Conservation (phyloP, 2,797 vertebrate genomes). For the Acridotheres tristis region DNA sequence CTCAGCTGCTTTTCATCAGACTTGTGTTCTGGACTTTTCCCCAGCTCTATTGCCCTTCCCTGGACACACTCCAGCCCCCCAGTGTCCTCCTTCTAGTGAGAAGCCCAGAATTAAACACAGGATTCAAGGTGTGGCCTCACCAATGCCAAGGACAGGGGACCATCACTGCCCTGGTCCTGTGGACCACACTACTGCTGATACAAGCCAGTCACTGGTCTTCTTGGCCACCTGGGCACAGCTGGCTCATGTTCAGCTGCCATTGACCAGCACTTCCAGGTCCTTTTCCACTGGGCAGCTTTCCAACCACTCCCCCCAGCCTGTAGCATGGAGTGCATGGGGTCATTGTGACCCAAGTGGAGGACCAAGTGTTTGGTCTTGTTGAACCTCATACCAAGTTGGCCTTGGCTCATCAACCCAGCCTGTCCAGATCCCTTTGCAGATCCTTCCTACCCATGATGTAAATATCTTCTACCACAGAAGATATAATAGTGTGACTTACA, state of each 20-base stretch:
- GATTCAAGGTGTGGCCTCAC: fast-evolving
- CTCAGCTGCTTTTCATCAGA: not conserved
- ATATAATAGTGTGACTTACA: not conserved
- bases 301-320: not conserved
- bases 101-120: not conserved
- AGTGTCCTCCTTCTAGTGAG: not conserved
- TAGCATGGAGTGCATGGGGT: not conserved
- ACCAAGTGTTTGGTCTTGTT: not conserved
- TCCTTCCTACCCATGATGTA: not conserved
- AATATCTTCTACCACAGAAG: not conserved
- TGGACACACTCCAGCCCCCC: fast-evolving
- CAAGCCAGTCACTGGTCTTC: not conserved
- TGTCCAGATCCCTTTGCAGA: not conserved
- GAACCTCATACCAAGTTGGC: not conserved
- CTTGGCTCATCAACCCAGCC: not conserved
- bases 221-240: not conserved
- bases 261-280: no score
- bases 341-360: not conserved
- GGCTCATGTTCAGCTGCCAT: fast-evolving
- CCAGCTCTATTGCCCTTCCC: fast-evolving
- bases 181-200: not conserved
- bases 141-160: not conserved
- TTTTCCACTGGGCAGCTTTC: not conserved
- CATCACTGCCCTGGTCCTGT: not conserved
- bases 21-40: not conserved